Evolutionary conservation across 2,797 vertebrate species (phyloP), one percentile per base, ranked within the genome.

Genomic region (Echiichthys vipera): DNA sequence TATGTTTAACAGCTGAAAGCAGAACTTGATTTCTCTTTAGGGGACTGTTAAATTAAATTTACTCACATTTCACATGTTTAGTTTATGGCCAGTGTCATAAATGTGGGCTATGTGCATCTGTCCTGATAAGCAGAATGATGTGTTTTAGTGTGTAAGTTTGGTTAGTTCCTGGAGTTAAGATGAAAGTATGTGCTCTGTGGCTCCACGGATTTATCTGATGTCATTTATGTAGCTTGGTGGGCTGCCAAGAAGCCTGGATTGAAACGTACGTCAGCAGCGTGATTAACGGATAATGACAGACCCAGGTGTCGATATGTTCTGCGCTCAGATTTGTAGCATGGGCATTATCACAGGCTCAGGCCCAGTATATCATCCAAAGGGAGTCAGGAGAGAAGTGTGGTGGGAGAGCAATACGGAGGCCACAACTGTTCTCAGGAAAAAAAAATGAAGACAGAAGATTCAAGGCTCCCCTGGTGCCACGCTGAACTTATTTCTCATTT

Each of bases 201-300:
- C 54, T 34, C 53, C 9, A 24, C 81, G 81, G 87, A 91, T 94
- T 92, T 88, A 94, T 92, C 83, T 78, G 62, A 79, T 85, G 83
- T 86, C 79, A 82, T 83, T 91, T 77, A 77, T 84, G 83, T 66
- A 78, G 81, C 84, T 85, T 84, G 85, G 92, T 85, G 75, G 29
- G 71, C 86, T 88, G 88, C 88, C 87, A 90, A 84, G 71, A 53
- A 59, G 77, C 83, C 78, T 34, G 82, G 83, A 92, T 92, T 93
- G 89, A 91, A 92, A 89, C 66, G 80, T 86, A 83, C 72, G 78
- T 92, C 88, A 85, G 87, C 80, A 45, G 66, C 39, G 51, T 94
- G 93, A 94, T 93, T 93, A 93, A 94, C 88, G 83, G 83, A 88
- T 92, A 92, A 94, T 91, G 92, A 92, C 89, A 90, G 89, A 87